These are phyloP conservation scores for Drosophila mimetica DNA, from an alignment of 2,888 invertebrate species.

Conservation along the genomic window DNA sequence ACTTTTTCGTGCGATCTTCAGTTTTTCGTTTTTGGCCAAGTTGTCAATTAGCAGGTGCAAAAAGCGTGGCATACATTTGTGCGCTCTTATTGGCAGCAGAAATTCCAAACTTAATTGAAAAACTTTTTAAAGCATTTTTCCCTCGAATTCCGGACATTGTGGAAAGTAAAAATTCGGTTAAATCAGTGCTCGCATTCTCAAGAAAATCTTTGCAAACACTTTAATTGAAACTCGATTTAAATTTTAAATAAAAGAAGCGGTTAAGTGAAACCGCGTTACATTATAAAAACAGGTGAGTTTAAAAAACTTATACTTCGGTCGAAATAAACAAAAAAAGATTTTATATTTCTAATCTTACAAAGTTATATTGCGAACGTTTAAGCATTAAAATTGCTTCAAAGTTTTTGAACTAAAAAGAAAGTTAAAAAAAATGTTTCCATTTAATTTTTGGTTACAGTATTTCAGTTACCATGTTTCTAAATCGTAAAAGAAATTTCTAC, in stretches of 20 bases:
- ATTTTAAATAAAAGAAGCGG: not conserved
- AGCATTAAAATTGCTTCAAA: not conserved
- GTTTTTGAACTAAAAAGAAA: not conserved
- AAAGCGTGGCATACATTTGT: constrained; percentile 24
- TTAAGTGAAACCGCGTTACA: not conserved
- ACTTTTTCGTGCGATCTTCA: constrained; percentile 17
- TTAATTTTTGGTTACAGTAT: not conserved
- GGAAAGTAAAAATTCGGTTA: not conserved
- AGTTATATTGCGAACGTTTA: no score
- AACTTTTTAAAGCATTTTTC: constrained; percentile 41
- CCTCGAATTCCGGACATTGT: constrained; percentile 16
- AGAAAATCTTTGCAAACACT: not conserved
- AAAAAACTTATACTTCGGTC: not conserved
- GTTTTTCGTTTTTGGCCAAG: not conserved
- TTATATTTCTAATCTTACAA: no score
- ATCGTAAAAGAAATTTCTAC: not conserved
- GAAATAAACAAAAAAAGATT: no score
- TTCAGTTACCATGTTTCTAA: not conserved
- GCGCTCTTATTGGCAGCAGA: constrained; percentile 1
- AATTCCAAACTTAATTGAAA: constrained; percentile 33
- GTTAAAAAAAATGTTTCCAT: not conserved
- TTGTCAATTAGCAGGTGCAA: constrained; percentile 11
- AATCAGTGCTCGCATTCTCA: constrained; percentile 31
- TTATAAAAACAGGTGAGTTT: constrained; percentile 4
- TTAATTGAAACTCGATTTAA: not conserved